phyloP scores from a whole-genome alignment of 1,140 invertebrate species.

The Drosophila baimaii region DNA sequence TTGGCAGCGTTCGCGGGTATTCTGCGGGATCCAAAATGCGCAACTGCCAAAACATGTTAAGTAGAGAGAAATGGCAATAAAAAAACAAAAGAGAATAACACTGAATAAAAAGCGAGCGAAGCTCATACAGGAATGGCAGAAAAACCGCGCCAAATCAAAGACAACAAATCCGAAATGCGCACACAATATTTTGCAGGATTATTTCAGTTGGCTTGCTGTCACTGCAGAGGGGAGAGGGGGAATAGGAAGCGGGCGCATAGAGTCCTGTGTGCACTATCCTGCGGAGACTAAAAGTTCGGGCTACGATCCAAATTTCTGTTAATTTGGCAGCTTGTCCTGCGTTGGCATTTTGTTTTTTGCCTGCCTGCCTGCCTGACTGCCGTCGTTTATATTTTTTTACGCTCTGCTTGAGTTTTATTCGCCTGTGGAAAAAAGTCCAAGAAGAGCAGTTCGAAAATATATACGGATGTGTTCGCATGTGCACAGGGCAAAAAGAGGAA shows the following conservation, averaged over 20 bases:
- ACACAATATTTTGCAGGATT: conserved; percentile 79
- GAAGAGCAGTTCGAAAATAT: conserved; percentile 15
- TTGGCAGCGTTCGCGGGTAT: conserved; percentile 37
- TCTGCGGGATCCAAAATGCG: conserved; percentile 49
- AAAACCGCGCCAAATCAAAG: conserved; percentile 77
- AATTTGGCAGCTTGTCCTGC: conserved; percentile 73
- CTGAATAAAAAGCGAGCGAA: conserved; percentile 34
- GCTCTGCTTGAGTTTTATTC: conserved; percentile 78
- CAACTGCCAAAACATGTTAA: conserved; percentile 77
- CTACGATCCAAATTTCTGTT: conserved; percentile 74
- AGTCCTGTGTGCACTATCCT: conserved; percentile 31
- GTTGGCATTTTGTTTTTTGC: conserved; percentile 60
- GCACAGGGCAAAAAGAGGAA: conserved; percentile 4
- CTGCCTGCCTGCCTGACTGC: conserved; percentile 50
- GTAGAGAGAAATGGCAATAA: conserved; percentile 47
- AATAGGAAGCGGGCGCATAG: not conserved
- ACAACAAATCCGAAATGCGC: conserved; percentile 71
- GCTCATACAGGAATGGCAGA: conserved; percentile 29
- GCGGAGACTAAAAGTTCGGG: conserved; percentile 53
- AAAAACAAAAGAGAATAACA: conserved; percentile 11
- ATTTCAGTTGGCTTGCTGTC: conserved; percentile 81
- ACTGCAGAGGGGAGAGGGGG: conserved; percentile 22
- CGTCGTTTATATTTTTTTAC: conserved; percentile 76
- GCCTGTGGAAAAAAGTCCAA: conserved; percentile 47
- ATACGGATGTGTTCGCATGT: conserved; percentile 20